phyloP scores from a whole-genome alignment of 2,113 vertebrate genomes.

The Mus musculus region GRCm39 chr5:49574001-49574500 shows the following conservation, averaged over 20 bases:
- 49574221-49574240: not conserved
- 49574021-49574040: too few relatives aligned
- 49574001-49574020: too few relatives aligned
- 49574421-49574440: not conserved
- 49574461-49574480: not conserved
- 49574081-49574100: too few relatives aligned
- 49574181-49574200: not conserved
- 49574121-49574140: too few relatives aligned
- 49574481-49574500: not conserved
- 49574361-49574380: not conserved
- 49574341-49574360: not conserved
- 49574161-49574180: too few relatives aligned
- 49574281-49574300: not conserved
- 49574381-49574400: not conserved
- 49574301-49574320: not conserved
- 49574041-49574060: too few relatives aligned
- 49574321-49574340: not conserved
- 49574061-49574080: too few relatives aligned
- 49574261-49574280: not conserved
- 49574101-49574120: too few relatives aligned
- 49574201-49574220: not conserved
- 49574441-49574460: not conserved
- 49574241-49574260: not conserved
- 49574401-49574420: too few relatives aligned
- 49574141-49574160: too few relatives aligned